These are phyloP conservation scores for Ataeniobius toweri DNA, from an alignment of 2,797 vertebrate species.

Conservation along the genomic window DNA sequence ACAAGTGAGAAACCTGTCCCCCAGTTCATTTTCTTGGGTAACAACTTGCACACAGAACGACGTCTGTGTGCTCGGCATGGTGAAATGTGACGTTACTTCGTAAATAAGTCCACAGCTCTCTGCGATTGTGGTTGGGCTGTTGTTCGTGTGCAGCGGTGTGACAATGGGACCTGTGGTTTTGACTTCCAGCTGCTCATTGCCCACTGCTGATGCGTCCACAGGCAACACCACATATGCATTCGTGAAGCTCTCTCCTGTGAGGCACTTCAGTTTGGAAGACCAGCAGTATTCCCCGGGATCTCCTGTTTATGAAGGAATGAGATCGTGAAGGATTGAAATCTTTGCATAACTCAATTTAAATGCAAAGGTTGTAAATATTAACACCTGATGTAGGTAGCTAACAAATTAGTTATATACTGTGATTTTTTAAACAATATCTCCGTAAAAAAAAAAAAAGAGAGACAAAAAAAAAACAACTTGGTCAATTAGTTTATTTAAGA, in stretches of 20 bases:
- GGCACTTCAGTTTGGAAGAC: conserved; percentile 67
- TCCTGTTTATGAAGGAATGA: conserved; percentile 52
- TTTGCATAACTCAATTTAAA: background rate
- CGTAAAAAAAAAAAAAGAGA: background rate
- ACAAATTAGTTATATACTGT: background rate
- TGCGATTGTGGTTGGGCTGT: conserved; percentile 43
- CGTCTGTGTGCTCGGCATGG: background rate
- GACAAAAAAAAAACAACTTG: background rate
- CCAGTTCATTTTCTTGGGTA: conserved; percentile 20
- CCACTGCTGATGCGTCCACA: conserved; percentile 39
- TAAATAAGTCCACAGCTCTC: conserved; percentile 77
- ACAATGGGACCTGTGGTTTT: conserved; percentile 26
- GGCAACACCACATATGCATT: conserved; percentile 72
- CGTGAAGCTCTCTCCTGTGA: conserved; percentile 62
- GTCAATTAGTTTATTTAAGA: too few species aligned
- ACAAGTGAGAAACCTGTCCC: conserved; percentile 60
- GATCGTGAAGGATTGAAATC: background rate
- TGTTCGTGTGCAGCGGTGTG: conserved; percentile 27
- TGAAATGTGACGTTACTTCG: conserved; percentile 65
- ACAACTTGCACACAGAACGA: conserved; percentile 68
- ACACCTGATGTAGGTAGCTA: background rate
- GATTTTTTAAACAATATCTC: background rate
- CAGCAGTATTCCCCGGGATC: conserved; percentile 75
- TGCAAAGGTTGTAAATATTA: background rate
- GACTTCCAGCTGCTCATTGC: conserved; percentile 52